These are phyloP conservation scores for Sander lucioperca DNA, from an alignment of 2,113 vertebrate genomes.

Conservation along the genomic window DNA sequence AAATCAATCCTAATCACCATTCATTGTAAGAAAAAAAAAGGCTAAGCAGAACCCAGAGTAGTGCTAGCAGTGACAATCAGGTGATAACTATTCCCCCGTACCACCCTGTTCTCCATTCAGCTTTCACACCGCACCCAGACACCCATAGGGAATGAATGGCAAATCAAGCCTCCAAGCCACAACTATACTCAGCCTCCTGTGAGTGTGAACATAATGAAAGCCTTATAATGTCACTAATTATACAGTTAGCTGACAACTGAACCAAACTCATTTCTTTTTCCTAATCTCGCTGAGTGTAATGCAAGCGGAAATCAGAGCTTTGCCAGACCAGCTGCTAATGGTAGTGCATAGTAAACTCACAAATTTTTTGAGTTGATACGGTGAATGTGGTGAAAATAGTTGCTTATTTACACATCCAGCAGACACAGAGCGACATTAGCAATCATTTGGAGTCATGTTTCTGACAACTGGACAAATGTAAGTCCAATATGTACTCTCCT, in stretches of 20 bases:
- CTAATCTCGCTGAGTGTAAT: constrained; percentile 39
- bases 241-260: constrained; percentile 68
- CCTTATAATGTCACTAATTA: constrained; percentile 80
- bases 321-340: constrained; percentile 27
- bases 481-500: neutral
- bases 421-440: neutral
- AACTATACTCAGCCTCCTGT: constrained; percentile 58
- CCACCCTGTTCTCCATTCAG: constrained; percentile 50
- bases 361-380: neutral
- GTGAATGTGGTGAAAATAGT: neutral
- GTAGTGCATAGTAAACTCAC: constrained; percentile 4
- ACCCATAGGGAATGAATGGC: constrained; percentile 55
- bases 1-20: constrained; percentile 59
- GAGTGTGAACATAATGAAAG: constrained; percentile 71
- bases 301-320: constrained; percentile 31
- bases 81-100: constrained; percentile 18
- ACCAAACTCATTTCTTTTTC: constrained; percentile 62
- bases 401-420: neutral
- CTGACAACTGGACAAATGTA: neutral
- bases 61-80: constrained; percentile 44
- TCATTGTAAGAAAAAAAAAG: constrained; percentile 14
- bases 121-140: constrained; percentile 27
- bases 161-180: constrained; percentile 63
- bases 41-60: neutral
- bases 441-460: neutral